Base-by-base conservation (phyloP, 2,797 vertebrate species). In the Anisognathus igniventris region DNA sequence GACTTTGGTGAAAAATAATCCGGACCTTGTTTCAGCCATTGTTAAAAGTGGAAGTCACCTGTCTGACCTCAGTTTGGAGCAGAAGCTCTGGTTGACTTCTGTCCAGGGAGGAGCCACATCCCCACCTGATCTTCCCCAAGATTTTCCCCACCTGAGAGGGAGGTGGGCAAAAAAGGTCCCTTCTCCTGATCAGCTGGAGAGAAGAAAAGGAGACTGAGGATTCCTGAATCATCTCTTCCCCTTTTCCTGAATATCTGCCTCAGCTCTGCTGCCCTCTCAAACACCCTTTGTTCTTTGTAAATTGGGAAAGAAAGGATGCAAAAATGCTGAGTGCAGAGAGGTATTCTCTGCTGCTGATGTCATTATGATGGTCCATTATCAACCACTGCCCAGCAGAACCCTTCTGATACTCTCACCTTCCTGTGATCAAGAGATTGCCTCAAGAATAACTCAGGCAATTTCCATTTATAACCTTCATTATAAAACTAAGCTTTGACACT, bases 331-430 rank as follows among this genome's bases (percentile, higher is more conserved):
- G 11, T 22, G 40, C 42, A 31, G 65, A 77, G 65, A 56, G 74
- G 40, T 20, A 1, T 50, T 64, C 40, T 30, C 24, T 92, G 51
- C 6, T 3, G 0, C 0, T 35, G 37, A 2, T 3, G 0, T 5
- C 13, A 21, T 12, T 14, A 1, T 31, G 22, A 13, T 37, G n/a
- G 0, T 42, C 54, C n/a, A 4, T 64, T 18, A 42, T 22, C 50
- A 68, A 6, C 4, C 47, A 18, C 16, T 37, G 45, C 39, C 40
- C 44, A 51, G 21, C 58, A 67, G 39, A 67, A 40, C 14, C 31
- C 40, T 25, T 12, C 16, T 21, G 77, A 28, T 21, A 16, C 14
- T 61, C 11, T 0, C 62, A 56, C 37, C 14, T 54, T 58, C 35
- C 53, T 81, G 24, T 40, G 42, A 16, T 39, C 66, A 61, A 51